A percentile compares a stretch with the other conserved stretches of the same genome.
Evolutionary conservation across 2,113 vertebrate genomes (phyloP).

Genomic region (Rattus norvegicus): GRCr8 NC_086034.1:49442501-49443000

Average conservation of each 20-base stretch:
- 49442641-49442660: neutral
- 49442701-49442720: neutral
- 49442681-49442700: neutral
- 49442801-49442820: neutral
- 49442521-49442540: neutral
- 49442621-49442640: neutral
- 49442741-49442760: neutral
- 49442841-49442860: neutral
- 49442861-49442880: neutral
- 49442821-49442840: neutral
- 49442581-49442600: neutral
- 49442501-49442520: neutral
- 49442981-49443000: neutral
- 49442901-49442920: too few relatives aligned
- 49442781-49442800: neutral
- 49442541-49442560: neutral
- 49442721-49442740: neutral
- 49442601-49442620: neutral
- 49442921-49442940: too few relatives aligned
- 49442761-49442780: neutral
- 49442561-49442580: fast-evolving
- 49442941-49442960: neutral
- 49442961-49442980: neutral
- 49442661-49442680: too few relatives aligned
- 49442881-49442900: neutral